A percentile compares a stretch with the other conserved stretches of the same genome.
These are phyloP conservation scores for Scolanthus callimorphus DNA, from an alignment of 92 coral and sea anemone genomes.

Conservation along the genomic window DNA sequence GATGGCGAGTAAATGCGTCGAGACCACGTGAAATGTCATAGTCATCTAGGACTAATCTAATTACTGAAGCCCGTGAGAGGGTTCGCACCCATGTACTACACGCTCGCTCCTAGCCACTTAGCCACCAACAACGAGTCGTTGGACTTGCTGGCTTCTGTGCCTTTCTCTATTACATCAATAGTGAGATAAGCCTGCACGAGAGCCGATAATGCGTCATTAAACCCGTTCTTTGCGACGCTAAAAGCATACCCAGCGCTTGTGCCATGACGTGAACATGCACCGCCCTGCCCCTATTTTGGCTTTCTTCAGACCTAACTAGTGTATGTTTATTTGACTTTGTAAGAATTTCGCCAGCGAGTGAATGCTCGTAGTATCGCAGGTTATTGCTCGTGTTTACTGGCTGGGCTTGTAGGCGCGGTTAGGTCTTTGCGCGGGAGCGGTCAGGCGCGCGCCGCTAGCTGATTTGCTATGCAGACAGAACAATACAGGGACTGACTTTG, in stretches of 20 bases:
- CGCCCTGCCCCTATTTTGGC: neutral
- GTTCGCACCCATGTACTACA: neutral
- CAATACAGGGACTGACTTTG: neutral
- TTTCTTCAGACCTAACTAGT: neutral
- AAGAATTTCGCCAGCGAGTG: too few species aligned
- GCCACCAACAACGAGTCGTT: neutral
- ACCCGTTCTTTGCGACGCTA: neutral
- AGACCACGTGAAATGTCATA: slow-evolving; percentile 95
- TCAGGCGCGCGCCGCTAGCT: slow-evolving; percentile 1
- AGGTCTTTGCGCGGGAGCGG: too few species aligned
- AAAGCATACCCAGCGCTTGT: neutral
- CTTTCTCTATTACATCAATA: neutral
- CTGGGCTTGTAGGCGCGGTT: too few species aligned
- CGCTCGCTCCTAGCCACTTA: neutral
- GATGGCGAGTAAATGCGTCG: slow-evolving; percentile 99
- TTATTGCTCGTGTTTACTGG: too few species aligned
- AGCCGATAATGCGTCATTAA: neutral
- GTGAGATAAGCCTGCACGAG: neutral
- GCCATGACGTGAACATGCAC: neutral
- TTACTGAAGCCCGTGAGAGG: slow-evolving; percentile 52
- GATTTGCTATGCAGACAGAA: slow-evolving; percentile 2
- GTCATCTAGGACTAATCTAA: slow-evolving; percentile 93
- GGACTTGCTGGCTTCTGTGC: neutral
- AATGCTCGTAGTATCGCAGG: too few species aligned
- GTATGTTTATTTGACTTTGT: too few species aligned